Base-by-base conservation (phyloP, 2,888 invertebrate genomes). In the Parnassius smintheus region DNA sequence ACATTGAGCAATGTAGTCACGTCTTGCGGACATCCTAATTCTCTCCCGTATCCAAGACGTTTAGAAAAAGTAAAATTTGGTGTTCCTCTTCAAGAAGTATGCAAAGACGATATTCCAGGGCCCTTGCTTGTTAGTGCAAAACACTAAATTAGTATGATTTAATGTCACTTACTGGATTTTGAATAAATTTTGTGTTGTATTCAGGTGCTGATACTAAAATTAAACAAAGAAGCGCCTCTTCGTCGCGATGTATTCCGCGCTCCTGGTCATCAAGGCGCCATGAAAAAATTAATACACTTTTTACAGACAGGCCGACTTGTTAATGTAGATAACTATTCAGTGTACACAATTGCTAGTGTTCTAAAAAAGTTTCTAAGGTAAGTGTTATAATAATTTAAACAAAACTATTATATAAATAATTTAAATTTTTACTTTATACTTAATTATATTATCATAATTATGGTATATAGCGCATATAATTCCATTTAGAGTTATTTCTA, bases 271-370 rank as follows among this genome's bases (percentile, higher is more conserved):
- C 98, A 98, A 88, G 97, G 96, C 22, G 97, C 97, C 70, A 97
- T 97, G 97, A 98, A 98, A 85, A 97, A 97, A 83, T 93, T 98
- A 49, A 96, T 97, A 74, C 97, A 97, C 80, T 98, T 98, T 83
- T 93, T 98, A 70, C 97, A 97, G 87, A 95, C 96, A 65, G 98
- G 98, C 50, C 94, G 97, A 59, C 92, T 98, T 71, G 97, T 98
- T 64, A 98, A 98, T 88, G 97, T 98, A 79, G 97, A 97, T 83
- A 98, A 98, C 85, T 98, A 97, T 86, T 98, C 97, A 68, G 98
- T 99, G 67, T 98, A 99, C 88, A 99, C 99, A 41, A 98, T 99
- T 78, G 99, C 99, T 64, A 98, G 98, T 87, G 99, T 99, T 66
- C 93, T 99, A 68, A 99, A 99, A 93, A 99, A 98, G 91, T 99